Percentiles rank a stretch among this genome's conserved stretches.
These are phyloP conservation scores for Carcinoscorpius rotundicauda DNA, from an alignment of 1,140 invertebrate genomes.

Conservation along the genomic window DNA sequence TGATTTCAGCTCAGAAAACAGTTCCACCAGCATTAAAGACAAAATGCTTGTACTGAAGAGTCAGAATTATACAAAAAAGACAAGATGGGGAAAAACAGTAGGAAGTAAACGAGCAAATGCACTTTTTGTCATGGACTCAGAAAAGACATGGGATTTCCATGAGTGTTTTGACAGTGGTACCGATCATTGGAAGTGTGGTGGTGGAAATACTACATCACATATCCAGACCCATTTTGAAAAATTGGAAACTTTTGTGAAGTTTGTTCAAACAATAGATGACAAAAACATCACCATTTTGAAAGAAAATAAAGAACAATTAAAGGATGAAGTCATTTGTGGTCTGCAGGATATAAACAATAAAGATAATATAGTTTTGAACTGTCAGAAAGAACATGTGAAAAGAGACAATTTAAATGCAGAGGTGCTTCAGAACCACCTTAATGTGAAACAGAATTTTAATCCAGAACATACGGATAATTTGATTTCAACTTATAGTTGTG, in stretches of 20 bases:
- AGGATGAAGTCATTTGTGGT: too few species aligned
- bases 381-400: too few species aligned
- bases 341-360: too few species aligned
- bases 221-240: conserved; percentile 76
- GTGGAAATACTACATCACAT: conserved; percentile 49
- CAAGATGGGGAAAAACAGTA: conserved; percentile 24
- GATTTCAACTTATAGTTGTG: too few species aligned
- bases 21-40: conserved; percentile 6
- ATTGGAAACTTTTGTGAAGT: conserved; percentile 63
- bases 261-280: conserved; percentile 49
- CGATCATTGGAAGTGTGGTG: conserved; percentile 36
- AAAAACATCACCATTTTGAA: not conserved
- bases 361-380: too few species aligned
- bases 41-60: conserved; percentile 19
- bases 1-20: not conserved
- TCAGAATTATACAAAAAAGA: conserved; percentile 22
- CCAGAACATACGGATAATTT: too few species aligned
- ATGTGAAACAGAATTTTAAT: too few species aligned
- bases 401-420: too few species aligned
- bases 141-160: conserved; percentile 25
- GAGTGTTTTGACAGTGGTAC: conserved; percentile 32
- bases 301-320: too few species aligned
- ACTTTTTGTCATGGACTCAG: conserved; percentile 22
- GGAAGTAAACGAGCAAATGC: conserved; percentile 17
- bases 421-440: too few species aligned